A percentile compares a stretch with the other conserved stretches of the same genome.
Evolutionary conservation across 1,140 invertebrate genomes (phyloP).

Genomic region (Lycorma delicatula): DNA sequence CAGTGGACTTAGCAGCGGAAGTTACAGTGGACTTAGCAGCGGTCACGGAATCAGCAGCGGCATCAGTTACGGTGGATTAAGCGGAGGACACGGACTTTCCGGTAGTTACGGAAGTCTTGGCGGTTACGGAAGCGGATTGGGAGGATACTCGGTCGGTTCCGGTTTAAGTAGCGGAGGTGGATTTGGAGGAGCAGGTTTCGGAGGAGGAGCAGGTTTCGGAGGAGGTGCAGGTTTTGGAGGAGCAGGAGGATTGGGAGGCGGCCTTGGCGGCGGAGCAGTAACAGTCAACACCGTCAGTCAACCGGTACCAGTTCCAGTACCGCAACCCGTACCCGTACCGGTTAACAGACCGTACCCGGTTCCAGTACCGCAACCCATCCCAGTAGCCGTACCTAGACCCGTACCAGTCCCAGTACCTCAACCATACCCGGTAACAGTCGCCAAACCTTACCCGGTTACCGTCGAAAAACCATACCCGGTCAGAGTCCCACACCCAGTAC

Average conservation of each 20-base stretch:
- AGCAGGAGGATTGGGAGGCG: not conserved
- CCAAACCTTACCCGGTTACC: constrained; percentile 11
- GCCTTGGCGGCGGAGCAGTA: constrained; percentile 8
- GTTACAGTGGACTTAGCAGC: not conserved
- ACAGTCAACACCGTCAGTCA: constrained; percentile 13
- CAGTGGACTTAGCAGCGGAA: not conserved
- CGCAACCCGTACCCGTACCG: constrained; percentile 16
- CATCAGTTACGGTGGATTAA: not conserved
- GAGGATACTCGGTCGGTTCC: not conserved
- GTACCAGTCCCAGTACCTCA: constrained; percentile 26
- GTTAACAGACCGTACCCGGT: constrained; percentile 23
- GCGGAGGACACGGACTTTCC: not conserved
- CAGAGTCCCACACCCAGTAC: constrained; percentile 23
- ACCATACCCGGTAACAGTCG: constrained; percentile 19
- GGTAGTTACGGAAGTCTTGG: not conserved
- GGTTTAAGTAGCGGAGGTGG: not conserved
- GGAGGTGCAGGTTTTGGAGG: not conserved
- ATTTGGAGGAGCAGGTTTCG: not conserved
- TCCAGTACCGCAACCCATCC: constrained; percentile 13
- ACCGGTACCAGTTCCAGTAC: constrained; percentile 16
- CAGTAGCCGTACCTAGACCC: constrained; percentile 22
- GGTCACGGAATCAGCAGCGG: not conserved
- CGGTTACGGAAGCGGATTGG: not conserved
- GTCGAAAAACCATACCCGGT: constrained; percentile 23
- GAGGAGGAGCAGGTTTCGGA: not conserved